Base-by-base conservation (phyloP, 92 coral and sea anemone species). In the Paragorgia papillata region DNA sequence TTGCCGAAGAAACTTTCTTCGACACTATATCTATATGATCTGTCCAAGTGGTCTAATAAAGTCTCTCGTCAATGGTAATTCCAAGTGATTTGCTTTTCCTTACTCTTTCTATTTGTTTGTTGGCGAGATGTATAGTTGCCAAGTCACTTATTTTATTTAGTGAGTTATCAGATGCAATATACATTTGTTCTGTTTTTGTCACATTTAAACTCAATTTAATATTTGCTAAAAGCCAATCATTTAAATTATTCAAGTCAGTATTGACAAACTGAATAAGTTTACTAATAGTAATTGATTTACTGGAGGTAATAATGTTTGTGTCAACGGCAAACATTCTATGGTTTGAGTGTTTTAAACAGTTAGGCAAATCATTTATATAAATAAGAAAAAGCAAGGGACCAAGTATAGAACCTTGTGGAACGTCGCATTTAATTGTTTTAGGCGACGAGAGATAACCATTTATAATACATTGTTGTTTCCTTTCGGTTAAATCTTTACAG, bases 261-360 rank as follows among this genome's bases (percentile, higher is more conserved):
- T 70, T 70, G 7, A 49, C 15, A 19, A 22, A 22, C 15, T 15
- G 28, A 9, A 48, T 35, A 50, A 73, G 22, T 54, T 57, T n/a
- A n/a, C n/a, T n/a, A n/a, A n/a, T 19, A 1, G 17, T 27, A 8
- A 37, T 32, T 3, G 62, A 24, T 9, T 33, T 25, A 10, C 65
- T 67, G 13, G 41, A 29, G 27, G 46, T 57, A 9, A 44, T 34
- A 29, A 57, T 57, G 33, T 30, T 53, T 21, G 79, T 73, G 53
- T 73, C 79, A 57, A 54, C 79, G 10, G 79, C 79, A 35, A 73
- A 73, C 51, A 73, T 28, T 19, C 49, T 44, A 30, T 27, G 30
- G 20, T 3, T 28, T 6, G 79, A 54, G 39, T 34, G 0, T 21
- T 10, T 51, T n/a, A 73, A n/a, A n/a, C n/a, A n/a, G n/a, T n/a